A percentile compares a stretch with the other conserved stretches of the same genome.
phyloP scores from a whole-genome alignment of 2,888 invertebrate species.

The Ceramica pisi region DNA sequence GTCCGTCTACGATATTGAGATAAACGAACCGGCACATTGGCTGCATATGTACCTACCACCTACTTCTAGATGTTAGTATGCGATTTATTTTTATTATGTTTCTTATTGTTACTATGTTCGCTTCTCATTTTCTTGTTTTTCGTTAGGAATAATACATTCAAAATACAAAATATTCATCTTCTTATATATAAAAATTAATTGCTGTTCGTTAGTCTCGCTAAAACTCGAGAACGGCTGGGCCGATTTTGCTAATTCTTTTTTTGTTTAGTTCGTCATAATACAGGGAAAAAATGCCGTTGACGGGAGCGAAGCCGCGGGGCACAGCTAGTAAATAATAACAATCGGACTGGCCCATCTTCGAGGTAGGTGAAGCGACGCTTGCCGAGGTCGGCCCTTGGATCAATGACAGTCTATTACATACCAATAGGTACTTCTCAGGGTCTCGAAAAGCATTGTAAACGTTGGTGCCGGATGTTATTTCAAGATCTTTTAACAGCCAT shows the following conservation, averaged over 20 bases:
- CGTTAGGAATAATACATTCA: background rate
- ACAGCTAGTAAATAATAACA: too few relatives aligned
- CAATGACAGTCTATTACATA: background rate
- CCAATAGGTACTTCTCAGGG: too few relatives aligned
- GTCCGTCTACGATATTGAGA: constrained; percentile 82
- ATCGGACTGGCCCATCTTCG: background rate
- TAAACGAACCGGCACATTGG: constrained; percentile 85
- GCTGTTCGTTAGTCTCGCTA: too few relatives aligned
- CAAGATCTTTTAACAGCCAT: background rate
- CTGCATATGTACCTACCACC: constrained; percentile 57
- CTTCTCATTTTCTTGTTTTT: background rate
- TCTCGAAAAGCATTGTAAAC: too few relatives aligned
- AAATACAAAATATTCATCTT: too few relatives aligned
- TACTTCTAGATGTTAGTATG: constrained; percentile 34
- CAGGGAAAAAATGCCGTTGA: too few relatives aligned
- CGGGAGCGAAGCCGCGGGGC: too few relatives aligned
- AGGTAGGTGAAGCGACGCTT: background rate
- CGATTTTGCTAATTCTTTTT: too few relatives aligned
- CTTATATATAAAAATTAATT: too few relatives aligned
- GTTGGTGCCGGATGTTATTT: background rate
- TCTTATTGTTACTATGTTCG: constrained; percentile 14
- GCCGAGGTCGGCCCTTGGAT: background rate
- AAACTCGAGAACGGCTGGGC: too few relatives aligned
- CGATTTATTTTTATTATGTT: constrained; percentile 55
- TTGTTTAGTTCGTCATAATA: too few relatives aligned